These are phyloP conservation scores for Smithornis capensis DNA, from an alignment of 2,113 vertebrate species.

Conservation along the genomic window DNA sequence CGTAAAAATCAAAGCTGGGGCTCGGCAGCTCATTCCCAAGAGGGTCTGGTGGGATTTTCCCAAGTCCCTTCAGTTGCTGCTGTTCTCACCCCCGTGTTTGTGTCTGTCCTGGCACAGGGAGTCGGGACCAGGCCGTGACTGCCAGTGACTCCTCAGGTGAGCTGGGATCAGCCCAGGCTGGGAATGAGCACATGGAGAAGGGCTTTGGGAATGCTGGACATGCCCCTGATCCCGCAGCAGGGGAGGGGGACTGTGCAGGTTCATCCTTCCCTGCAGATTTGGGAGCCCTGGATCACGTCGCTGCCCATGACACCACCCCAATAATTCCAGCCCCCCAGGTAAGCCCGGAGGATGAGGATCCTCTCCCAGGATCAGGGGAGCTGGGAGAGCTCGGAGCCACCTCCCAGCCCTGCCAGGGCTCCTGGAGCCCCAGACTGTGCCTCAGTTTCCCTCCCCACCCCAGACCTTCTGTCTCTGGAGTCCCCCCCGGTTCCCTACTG, in stretches of 20 bases:
- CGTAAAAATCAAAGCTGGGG: not conserved
- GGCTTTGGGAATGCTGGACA: not conserved
- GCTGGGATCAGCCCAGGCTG: fast-evolving
- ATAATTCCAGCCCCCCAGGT: not conserved
- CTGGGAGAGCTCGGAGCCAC: not conserved
- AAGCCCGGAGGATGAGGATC: not conserved
- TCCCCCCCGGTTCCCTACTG: too few relatives aligned
- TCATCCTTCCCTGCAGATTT: not conserved
- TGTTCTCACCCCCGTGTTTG: fast-evolving
- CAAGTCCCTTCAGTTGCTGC: fast-evolving
- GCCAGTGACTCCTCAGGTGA: not conserved
- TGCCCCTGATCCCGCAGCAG: too few relatives aligned
- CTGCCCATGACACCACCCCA: fast-evolving
- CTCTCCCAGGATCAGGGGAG: fast-evolving
- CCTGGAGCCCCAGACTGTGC: not conserved
- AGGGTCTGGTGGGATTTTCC: not conserved
- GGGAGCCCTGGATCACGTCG: not conserved
- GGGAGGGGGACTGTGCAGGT: too few relatives aligned
- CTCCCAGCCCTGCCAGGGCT: too few relatives aligned
- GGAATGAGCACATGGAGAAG: not conserved
- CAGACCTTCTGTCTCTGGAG: too few relatives aligned
- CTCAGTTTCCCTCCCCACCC: not conserved
- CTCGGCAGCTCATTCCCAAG: too few relatives aligned
- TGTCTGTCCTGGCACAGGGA: not conserved
- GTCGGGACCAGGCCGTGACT: not conserved